phyloP scores from a whole-genome alignment of 2,888 invertebrate genomes.

The Acronicta aceris region DNA sequence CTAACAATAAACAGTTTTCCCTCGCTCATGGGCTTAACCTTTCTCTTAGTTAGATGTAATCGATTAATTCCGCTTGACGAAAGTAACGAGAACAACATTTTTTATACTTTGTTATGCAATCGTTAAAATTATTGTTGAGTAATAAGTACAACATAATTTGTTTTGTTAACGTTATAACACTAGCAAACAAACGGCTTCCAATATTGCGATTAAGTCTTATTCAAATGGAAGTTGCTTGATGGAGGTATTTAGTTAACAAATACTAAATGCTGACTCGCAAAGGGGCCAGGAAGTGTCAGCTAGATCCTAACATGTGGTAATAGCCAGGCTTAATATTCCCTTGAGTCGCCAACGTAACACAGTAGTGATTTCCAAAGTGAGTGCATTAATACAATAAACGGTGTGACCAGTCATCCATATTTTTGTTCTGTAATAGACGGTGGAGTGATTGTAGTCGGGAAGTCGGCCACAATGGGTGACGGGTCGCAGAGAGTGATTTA shows the following conservation, averaged over 20 bases:
- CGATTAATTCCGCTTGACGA: conserved; percentile 52
- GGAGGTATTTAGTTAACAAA: background rate
- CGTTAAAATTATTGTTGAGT: conserved; percentile 47
- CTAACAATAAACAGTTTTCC: conserved; percentile 24
- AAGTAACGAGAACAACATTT: conserved; percentile 45
- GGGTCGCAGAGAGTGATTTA: conserved; percentile 76
- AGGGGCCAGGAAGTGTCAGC: background rate
- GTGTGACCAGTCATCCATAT: conserved; percentile 50
- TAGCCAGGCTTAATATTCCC: background rate
- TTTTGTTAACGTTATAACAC: conserved; percentile 11
- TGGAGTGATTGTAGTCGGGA: conserved; percentile 69
- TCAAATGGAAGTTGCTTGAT: background rate
- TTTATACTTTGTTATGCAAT: conserved; percentile 49
- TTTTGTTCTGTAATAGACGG: conserved; percentile 56
- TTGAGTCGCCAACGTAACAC: conserved; percentile 9
- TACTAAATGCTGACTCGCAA: no score
- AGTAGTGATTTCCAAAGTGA: conserved; percentile 22
- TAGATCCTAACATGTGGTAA: no score
- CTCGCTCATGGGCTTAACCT: conserved; percentile 42
- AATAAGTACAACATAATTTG: conserved; percentile 35
- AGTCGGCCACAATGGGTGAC: conserved; percentile 76
- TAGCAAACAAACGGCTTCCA: no score
- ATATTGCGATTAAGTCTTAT: background rate
- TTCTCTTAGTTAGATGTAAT: conserved; percentile 53
- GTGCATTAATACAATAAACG: conserved; percentile 42